Percentiles rank a stretch among this genome's conserved stretches.
Evolutionary conservation across 1,140 invertebrate genomes (phyloP).

Genomic region (Callitettix versicolor): DNA sequence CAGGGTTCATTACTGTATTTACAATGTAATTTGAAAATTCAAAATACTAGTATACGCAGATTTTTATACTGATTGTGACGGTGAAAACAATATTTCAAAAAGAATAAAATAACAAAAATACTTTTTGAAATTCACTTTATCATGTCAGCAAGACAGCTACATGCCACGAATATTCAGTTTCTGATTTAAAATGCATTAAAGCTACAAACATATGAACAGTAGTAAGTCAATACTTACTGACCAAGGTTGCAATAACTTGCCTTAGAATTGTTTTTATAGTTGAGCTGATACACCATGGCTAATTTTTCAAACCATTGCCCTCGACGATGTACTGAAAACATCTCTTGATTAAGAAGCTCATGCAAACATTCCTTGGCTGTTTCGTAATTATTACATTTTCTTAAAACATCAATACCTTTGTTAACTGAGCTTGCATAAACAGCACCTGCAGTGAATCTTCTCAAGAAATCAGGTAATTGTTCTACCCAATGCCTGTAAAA

Average conservation of each 20-base stretch:
- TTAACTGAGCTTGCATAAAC: background rate
- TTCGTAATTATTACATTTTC: background rate
- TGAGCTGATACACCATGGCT: background rate
- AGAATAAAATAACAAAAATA: too few relatives aligned
- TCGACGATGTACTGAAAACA: background rate
- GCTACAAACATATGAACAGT: too few relatives aligned
- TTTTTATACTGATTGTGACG: too few relatives aligned
- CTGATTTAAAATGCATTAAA: too few relatives aligned
- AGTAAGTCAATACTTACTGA: too few relatives aligned
- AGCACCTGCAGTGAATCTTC: slow-evolving; percentile 4
- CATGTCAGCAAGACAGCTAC: too few relatives aligned
- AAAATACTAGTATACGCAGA: too few relatives aligned
- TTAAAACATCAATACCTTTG: background rate
- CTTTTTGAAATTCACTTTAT: too few relatives aligned
- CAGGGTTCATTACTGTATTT: too few relatives aligned
- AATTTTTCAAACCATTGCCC: slow-evolving; percentile 3
- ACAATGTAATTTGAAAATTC: too few relatives aligned
- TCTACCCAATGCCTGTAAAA: background rate
- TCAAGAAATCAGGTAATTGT: background rate
- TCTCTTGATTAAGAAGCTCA: background rate
- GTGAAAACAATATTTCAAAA: too few relatives aligned
- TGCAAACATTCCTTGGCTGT: background rate
- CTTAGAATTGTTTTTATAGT: background rate
- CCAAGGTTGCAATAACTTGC: background rate
- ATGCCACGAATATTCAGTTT: too few relatives aligned